Conservation (phyloP, 2,888 invertebrate species). For the Lydus trimaculatus region DNA sequence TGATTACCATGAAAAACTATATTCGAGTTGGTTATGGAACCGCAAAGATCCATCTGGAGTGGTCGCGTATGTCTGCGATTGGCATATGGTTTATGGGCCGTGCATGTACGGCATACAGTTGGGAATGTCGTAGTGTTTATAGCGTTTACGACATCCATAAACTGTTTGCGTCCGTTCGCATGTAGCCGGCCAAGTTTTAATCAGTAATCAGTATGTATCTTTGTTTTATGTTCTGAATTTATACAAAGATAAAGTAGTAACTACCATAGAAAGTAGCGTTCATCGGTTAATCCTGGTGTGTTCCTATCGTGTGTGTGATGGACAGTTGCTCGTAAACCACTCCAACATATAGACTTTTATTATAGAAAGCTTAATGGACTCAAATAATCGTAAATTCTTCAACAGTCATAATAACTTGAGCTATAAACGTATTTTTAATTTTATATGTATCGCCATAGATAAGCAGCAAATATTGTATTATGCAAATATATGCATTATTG, state of each 20-base stretch:
- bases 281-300: conserved; percentile 26
- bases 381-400: conserved; percentile 53
- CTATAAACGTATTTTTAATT: conserved; percentile 40
- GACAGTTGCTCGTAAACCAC: conserved; percentile 49
- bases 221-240: conserved; percentile 55
- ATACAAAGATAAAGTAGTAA: conserved; percentile 52
- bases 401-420: conserved; percentile 43
- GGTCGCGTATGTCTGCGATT: conserved; percentile 23
- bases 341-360: conserved; percentile 50
- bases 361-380: conserved; percentile 52
- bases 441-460: conserved; percentile 25
- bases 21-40: conserved; percentile 20
- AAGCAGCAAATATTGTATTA: conserved; percentile 24
- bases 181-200: conserved; percentile 56
- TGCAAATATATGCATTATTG: conserved; percentile 18
- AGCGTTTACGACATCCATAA: conserved; percentile 57
- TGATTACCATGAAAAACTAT: conserved; percentile 13
- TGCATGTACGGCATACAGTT: conserved; percentile 37
- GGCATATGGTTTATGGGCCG: conserved; percentile 35
- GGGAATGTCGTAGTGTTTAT: conserved; percentile 58
- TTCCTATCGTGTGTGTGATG: conserved; percentile 40
- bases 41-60: conserved; percentile 22
- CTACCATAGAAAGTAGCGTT: conserved; percentile 50
- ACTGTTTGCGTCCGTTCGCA: conserved; percentile 54
- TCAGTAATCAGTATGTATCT: conserved; percentile 60